These are phyloP conservation scores for Drosophila busckii DNA, from an alignment of 1,140 invertebrate genomes.

Conservation along the genomic window DNA sequence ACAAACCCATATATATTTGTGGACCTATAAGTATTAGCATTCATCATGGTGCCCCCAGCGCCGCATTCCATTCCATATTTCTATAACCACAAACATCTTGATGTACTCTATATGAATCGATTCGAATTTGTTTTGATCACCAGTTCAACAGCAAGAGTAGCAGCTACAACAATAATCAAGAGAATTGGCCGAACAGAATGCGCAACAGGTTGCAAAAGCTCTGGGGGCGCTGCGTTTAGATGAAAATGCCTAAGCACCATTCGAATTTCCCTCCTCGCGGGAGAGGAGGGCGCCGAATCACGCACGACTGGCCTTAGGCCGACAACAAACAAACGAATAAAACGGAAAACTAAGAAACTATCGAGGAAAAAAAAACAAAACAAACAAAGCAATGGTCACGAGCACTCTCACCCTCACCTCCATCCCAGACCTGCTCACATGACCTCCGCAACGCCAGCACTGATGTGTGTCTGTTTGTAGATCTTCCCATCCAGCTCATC, in stretches of 20 bases:
- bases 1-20: too few species aligned
- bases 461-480: too few species aligned
- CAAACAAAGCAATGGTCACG: slow-evolving; percentile 32
- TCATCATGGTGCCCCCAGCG: slow-evolving; percentile 29
- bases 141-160: slow-evolving; percentile 1
- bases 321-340: slow-evolving; percentile 3
- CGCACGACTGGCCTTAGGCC: slow-evolving; percentile 53
- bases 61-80: slow-evolving; percentile 17
- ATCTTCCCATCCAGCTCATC: too few species aligned
- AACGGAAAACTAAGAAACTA: slow-evolving; percentile 5
- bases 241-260: slow-evolving; percentile 12
- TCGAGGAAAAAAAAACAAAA: slow-evolving; percentile 40
- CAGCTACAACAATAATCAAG: slow-evolving; percentile 8
- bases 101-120: slow-evolving; percentile 52
- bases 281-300: slow-evolving; percentile 24
- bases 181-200: slow-evolving; percentile 37
- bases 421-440: slow-evolving; percentile 57
- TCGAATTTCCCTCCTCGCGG: background rate
- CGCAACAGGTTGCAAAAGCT: slow-evolving; percentile 64
- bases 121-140: slow-evolving; percentile 13
- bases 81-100: slow-evolving; percentile 58
- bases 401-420: slow-evolving; percentile 4
- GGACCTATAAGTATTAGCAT: too few species aligned
- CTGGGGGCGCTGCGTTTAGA: slow-evolving; percentile 11
- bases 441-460: slow-evolving; percentile 55